A percentile compares a stretch with the other conserved stretches of the same genome.
Evolutionary conservation across 2,888 invertebrate species (phyloP).

Genomic region (Hecatera dysodea): DNA sequence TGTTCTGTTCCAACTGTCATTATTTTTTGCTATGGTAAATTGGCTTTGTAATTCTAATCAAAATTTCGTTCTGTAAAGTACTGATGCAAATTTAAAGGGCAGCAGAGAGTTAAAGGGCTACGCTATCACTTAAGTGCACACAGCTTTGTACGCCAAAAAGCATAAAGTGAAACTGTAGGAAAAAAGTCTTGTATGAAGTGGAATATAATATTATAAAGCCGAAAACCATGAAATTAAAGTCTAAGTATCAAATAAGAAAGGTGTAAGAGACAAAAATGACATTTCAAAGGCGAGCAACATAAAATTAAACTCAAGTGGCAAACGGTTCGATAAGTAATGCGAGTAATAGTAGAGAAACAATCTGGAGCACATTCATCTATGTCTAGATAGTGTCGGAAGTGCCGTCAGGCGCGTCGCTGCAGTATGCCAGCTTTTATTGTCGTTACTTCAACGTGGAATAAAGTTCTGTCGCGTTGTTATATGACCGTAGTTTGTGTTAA

Average conservation of each 20-base stretch:
- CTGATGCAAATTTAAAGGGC: too few species aligned
- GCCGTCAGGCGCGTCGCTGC: constrained; percentile 58
- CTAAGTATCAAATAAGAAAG: neutral
- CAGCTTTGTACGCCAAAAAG: too few species aligned
- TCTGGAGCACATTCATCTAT: constrained; percentile 74
- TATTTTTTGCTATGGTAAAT: neutral
- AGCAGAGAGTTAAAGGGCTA: too few species aligned
- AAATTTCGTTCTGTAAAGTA: neutral
- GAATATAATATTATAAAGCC: too few species aligned
- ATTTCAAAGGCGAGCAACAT: constrained; percentile 45
- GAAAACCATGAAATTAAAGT: neutral
- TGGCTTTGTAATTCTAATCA: neutral
- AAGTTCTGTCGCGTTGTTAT: constrained; percentile 47
- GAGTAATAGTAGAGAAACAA: constrained; percentile 60
- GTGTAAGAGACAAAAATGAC: too few species aligned
- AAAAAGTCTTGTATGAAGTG: too few species aligned
- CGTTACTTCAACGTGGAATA: constrained; percentile 53
- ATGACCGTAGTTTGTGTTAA: constrained; percentile 27
- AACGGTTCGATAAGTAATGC: constrained; percentile 52
- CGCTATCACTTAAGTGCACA: too few species aligned
- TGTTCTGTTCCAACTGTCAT: neutral
- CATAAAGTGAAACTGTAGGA: too few species aligned
- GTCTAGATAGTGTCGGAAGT: constrained; percentile 75
- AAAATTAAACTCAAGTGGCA: constrained; percentile 56
- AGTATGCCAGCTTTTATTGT: constrained; percentile 64